Evolutionary conservation across 2,113 vertebrate genomes (phyloP).

Genomic region (Aplodontia rufa): DNA sequence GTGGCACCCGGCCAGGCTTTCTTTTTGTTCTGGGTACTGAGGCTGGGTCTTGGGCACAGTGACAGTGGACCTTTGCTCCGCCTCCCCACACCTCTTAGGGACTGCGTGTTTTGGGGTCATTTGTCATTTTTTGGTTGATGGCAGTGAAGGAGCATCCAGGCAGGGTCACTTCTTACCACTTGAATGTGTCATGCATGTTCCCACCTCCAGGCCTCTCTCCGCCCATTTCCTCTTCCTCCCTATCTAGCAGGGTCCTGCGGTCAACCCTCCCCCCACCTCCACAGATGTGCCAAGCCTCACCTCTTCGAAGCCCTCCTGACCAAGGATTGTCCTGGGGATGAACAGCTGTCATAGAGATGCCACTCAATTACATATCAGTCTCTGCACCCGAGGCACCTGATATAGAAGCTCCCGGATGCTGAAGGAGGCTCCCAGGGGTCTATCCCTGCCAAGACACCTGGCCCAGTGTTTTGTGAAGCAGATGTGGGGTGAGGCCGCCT

Average conservation of each 20-base stretch:
- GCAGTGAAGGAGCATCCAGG: neutral
- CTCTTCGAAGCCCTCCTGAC: neutral
- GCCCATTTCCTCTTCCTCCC: neutral
- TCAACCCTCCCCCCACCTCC: neutral
- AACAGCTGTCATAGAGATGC: neutral
- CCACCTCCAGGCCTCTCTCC: neutral
- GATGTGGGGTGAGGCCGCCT: neutral
- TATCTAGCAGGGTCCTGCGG: neutral
- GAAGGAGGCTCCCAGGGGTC: neutral
- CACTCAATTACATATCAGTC: too few relatives aligned
- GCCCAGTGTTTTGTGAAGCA: neutral
- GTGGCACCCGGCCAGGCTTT: too few relatives aligned
- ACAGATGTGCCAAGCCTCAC: neutral
- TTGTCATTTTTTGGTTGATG: neutral
- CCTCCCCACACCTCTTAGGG: accelerated
- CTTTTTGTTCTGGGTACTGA: neutral
- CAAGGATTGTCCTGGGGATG: neutral
- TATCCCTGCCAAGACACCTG: neutral
- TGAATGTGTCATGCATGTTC: accelerated
- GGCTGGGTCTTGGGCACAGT: neutral
- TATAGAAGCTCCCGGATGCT: neutral
- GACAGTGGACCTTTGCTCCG: too few relatives aligned
- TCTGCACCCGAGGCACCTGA: too few relatives aligned
- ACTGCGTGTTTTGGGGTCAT: neutral
- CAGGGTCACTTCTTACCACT: neutral